Percentiles rank a stretch among this genome's conserved stretches.
Conservation (phyloP, 2,113 vertebrate genomes). For the Pithys albifrons region DNA sequence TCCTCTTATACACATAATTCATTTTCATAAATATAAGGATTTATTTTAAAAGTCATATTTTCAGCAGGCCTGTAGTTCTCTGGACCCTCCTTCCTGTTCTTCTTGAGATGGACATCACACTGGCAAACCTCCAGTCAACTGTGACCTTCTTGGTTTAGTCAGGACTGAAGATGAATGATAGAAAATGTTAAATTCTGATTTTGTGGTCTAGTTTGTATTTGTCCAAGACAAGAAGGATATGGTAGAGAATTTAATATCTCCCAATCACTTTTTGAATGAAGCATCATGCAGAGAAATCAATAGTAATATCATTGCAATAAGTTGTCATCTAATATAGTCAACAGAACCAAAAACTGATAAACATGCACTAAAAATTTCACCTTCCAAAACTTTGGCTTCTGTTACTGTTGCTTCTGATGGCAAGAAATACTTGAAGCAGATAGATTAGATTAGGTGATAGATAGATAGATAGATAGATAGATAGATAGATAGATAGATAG, state of each 20-base stretch:
- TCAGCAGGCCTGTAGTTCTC: background rate
- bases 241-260: background rate
- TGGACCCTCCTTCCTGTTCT: background rate
- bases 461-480: too few species aligned
- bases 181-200: background rate
- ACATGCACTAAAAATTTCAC: fast-evolving
- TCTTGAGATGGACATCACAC: background rate
- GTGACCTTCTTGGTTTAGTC: background rate
- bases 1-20: background rate
- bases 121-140: background rate
- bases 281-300: background rate
- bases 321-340: background rate
- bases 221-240: background rate
- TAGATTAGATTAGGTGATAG: background rate
- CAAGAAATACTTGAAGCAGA: background rate
- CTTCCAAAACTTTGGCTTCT: background rate
- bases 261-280: background rate
- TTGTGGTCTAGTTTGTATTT: background rate
- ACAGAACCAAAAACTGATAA: background rate
- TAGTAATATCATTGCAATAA: background rate
- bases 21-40: background rate
- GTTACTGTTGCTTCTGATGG: background rate
- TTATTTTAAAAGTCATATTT: background rate
- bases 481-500: too few species aligned
- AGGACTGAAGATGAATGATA: background rate